Percentiles rank a stretch among this genome's conserved stretches.
Evolutionary conservation across 2,113 vertebrate genomes (phyloP).

Genomic region (Podilymbus podiceps): DNA sequence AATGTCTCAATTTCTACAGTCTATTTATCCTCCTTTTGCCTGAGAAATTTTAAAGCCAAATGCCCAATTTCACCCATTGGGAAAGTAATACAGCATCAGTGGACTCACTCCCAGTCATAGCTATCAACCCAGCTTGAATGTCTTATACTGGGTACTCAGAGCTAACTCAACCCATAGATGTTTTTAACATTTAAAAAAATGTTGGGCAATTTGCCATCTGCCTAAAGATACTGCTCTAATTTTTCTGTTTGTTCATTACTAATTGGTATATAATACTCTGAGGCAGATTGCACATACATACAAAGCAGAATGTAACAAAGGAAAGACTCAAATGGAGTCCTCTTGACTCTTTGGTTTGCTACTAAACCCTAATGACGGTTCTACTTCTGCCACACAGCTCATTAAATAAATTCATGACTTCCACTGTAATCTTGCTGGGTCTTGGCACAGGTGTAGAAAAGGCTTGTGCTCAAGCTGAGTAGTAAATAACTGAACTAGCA

Average conservation of each 20-base stretch:
- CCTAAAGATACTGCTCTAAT: background rate
- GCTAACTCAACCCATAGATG: background rate
- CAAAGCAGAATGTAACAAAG: background rate
- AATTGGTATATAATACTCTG: background rate
- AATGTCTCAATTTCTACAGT: background rate
- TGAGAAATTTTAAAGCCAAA: background rate
- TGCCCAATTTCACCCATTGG: background rate
- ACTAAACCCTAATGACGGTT: background rate
- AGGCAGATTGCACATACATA: background rate
- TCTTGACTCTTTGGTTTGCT: background rate
- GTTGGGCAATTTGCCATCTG: background rate
- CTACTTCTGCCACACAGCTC: background rate
- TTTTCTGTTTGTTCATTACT: background rate
- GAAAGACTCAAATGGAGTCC: background rate
- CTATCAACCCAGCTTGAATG: background rate
- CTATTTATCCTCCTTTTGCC: background rate
- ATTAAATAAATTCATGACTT: background rate
- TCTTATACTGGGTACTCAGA: background rate
- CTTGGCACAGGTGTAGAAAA: background rate
- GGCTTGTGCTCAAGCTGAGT: background rate
- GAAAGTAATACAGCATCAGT: background rate
- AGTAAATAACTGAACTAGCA: slow-evolving; percentile 11
- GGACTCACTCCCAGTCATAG: background rate
- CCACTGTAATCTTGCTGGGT: background rate
- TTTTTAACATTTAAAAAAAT: background rate